Base-by-base conservation (phyloP, 64 coral and sea anemone genomes). In the Montipora efflorescens region DNA sequence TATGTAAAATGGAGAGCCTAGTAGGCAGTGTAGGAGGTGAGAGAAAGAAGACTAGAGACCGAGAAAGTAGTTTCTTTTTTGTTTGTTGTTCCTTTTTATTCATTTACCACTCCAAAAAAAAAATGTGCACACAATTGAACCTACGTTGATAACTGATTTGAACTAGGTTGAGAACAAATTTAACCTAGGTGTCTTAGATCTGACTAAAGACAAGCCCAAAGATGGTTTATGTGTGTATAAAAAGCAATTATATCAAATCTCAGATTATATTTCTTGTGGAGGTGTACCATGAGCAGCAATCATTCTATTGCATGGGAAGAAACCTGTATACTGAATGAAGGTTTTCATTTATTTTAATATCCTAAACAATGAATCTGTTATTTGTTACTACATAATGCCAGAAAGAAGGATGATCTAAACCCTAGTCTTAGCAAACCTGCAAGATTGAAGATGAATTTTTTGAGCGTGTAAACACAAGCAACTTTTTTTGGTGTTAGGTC, bases 371-470 rank as follows among this genome's bases (percentile, higher is more conserved):
- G 45, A 76, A 76, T 76, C 74, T 76, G 74, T 28, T 9, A 28
- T 28, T 8, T 43, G 74, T 76, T 76, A 8, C 74, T 12, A 76
- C 12, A 76, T 46, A 76, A 44, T 76, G 25, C 1, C 74, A 44
- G 25, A 9, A 64, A 76, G 28, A 76, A 13, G 74, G 21, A 76
- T 46, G 45, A 76, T 76, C 20, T 7, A 76, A 76, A 76, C 74
- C 74, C 74, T 76, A 76, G 74, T 76, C 74, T 44, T 25, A 25
- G 25, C 25, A 25, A 25, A 25, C 25, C 25, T 25, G 25, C 25
- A 76, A 76, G 74, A 76, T 44, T 76, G 74, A 76, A 76, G 74
- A 76, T 76, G 12, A 76, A 76, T 76, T 76, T 76, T 43, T 76
- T 28, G 74, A 76, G 74, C 74, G 4, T 76, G 74, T 76, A 76